Evolutionary conservation across 2,888 invertebrate genomes (phyloP), one percentile per base, ranked within the genome.

Genomic region (Cataglyphis rosenhaueri): DNA sequence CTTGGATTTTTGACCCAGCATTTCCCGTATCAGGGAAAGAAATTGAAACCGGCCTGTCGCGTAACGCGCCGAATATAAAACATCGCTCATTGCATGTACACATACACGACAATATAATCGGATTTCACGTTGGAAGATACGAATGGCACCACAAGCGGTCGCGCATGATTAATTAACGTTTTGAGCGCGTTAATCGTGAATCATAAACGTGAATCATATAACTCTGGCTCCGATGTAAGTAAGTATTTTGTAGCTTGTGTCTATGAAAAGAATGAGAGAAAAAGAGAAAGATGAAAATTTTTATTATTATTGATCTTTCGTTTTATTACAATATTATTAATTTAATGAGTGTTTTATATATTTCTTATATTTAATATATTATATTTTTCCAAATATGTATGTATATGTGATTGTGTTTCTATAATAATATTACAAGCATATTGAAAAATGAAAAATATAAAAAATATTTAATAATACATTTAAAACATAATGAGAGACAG

Each of bases 11-110:
- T 25, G 35, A 74, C 44, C 29, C 21, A 25, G 35, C 41, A 41
- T 29, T 64, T 55, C 59, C 78, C 59, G 44, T 79, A 79, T 79
- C 59, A 70, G 70, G 18, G 71, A 8, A 79, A 79, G 78, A 79
- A 79, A 79, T 79, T 79, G 78, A 79, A 79, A 59, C 44, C 71
- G 78, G 59, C 59, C 78, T 55, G 70, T 79, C 59, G 44, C 57
- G 8, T 52, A 44, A 71, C 71, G 21, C 57, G 32, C 9, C 35
- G 59, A 38, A 71, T 71, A 71, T 71, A 79, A 79, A 79, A 79
- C 71, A 71, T 59, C 44, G 44, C 32, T 44, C 57, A 38, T 52
- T n/a, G 52, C n/a, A n/a, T 1, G 44, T 71, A 71, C 21, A 78
- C 41, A 32, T 18, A 29, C 41, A 6, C 57, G 57, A 32, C 12